Evolutionary conservation across 2,888 invertebrate species (phyloP).

Genomic region (Clepsis dumicolana): DNA sequence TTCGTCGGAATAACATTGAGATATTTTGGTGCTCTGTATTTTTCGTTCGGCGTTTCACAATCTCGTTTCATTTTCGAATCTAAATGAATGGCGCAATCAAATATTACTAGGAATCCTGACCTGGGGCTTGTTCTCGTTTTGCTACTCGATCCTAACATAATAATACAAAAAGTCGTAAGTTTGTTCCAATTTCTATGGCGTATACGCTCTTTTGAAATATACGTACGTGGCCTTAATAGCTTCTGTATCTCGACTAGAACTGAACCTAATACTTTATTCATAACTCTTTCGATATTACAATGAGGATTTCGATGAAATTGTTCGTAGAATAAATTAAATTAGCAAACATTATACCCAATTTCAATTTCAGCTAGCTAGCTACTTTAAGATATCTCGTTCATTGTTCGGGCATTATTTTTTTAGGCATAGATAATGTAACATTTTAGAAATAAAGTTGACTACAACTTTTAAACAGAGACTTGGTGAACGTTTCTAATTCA

Average conservation of each 20-base stretch:
- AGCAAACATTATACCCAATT: neutral
- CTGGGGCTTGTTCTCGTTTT: neutral
- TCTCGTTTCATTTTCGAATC: slow-evolving; percentile 1
- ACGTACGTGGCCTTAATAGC: neutral
- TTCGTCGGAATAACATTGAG: too few species aligned
- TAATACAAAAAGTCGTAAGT: neutral
- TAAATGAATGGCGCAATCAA: slow-evolving; percentile 13
- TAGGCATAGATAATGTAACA: neutral
- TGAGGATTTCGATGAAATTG: neutral
- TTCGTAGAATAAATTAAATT: neutral
- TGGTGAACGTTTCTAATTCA: too few species aligned
- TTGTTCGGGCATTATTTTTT: neutral
- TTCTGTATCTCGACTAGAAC: neutral
- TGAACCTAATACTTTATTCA: slow-evolving; percentile 1
- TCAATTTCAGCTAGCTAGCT: neutral
- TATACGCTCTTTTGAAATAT: neutral
- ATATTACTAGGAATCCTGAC: slow-evolving; percentile 10
- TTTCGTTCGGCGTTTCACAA: neutral
- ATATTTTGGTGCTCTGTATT: neutral
- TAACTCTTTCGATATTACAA: neutral
- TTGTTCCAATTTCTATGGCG: neutral
- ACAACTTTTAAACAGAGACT: too few species aligned
- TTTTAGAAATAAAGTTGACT: too few species aligned
- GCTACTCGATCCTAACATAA: neutral
- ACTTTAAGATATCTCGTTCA: neutral